A percentile compares a stretch with the other conserved stretches of the same genome.
Evolutionary conservation across 2,888 invertebrate species (phyloP).

Genomic region (Trichogramma evanescens): DNA sequence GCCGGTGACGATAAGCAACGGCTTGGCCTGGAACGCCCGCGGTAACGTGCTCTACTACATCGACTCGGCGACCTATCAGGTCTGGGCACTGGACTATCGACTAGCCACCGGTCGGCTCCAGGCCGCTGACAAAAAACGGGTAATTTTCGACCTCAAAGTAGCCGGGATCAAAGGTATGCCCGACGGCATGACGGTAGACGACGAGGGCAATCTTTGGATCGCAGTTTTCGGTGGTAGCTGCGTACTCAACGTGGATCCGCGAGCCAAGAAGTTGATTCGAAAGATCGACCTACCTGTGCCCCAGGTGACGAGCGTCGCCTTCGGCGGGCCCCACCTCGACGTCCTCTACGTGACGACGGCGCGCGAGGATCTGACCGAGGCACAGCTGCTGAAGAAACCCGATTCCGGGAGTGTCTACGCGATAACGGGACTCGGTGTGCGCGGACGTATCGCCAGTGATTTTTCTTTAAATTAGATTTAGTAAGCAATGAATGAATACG

Average conservation of each 20-base stretch:
- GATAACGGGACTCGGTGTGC: slow-evolving; percentile 41
- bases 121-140: slow-evolving; percentile 53
- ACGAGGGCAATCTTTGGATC: slow-evolving; percentile 71
- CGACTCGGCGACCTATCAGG: slow-evolving; percentile 60
- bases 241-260: slow-evolving; percentile 56
- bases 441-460: slow-evolving; percentile 26
- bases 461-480: too few relatives aligned
- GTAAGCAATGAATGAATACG: too few relatives aligned
- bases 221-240: slow-evolving; percentile 58
- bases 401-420: slow-evolving; percentile 49
- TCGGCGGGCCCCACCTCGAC: slow-evolving; percentile 60
- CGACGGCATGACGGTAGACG: slow-evolving; percentile 74
- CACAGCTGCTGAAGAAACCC: slow-evolving; percentile 43
- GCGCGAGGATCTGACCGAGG: slow-evolving; percentile 41
- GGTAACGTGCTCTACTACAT: slow-evolving; percentile 69
- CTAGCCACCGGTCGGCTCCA: slow-evolving; percentile 51
- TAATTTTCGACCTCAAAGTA: slow-evolving; percentile 53
- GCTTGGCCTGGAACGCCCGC: slow-evolving; percentile 67
- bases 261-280: slow-evolving; percentile 52
- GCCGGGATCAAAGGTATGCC: slow-evolving; percentile 55
- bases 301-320: slow-evolving; percentile 59
- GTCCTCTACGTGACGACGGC: slow-evolving; percentile 63
- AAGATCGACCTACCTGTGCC: slow-evolving; percentile 52
- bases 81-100: slow-evolving; percentile 66
- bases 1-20: slow-evolving; percentile 64